Percentiles rank a stretch among this genome's conserved stretches.
These are phyloP conservation scores for Drosophila bunnanda DNA, from an alignment of 2,888 invertebrate genomes.

Conservation along the genomic window DNA sequence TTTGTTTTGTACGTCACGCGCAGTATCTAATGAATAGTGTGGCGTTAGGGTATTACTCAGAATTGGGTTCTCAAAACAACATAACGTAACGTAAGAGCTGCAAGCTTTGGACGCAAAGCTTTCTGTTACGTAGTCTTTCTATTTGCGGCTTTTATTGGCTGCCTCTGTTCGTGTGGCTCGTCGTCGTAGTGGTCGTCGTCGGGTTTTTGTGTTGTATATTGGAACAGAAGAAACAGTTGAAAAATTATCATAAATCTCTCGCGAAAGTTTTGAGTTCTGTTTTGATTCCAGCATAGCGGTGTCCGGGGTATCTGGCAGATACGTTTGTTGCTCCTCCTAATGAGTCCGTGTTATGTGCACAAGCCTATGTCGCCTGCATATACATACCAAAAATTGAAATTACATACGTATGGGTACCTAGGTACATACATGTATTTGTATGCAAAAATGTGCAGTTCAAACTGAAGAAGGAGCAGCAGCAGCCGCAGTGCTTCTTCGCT, in stretches of 20 bases:
- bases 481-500: conserved; percentile 19
- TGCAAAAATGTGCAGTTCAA: conserved; percentile 41
- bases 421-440: background rate
- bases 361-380: conserved; percentile 12
- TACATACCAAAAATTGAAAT: conserved; percentile 13
- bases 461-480: conserved; percentile 31
- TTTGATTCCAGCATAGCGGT: conserved; percentile 41
- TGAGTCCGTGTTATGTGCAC: conserved; percentile 21
- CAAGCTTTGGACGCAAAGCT: conserved; percentile 20
- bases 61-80: conserved; percentile 1
- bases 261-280: conserved; percentile 57
- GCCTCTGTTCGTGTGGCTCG: conserved; percentile 27
- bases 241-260: conserved; percentile 56
- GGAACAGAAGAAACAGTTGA: conserved; percentile 43
- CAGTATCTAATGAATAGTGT: conserved; percentile 3
- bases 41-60: conserved; percentile 19
- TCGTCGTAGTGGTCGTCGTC: conserved; percentile 11
- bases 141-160: conserved; percentile 55
- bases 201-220: conserved; percentile 45
- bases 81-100: conserved; percentile 15
- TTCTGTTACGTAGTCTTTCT: conserved; percentile 47
- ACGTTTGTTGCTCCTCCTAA: background rate
- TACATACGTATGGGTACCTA: conserved; percentile 11
- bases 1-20: conserved; percentile 6
- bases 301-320: conserved; percentile 8